Evolutionary conservation across 2,797 vertebrate species (phyloP), one percentile per base, ranked within the genome.

Genomic region (Neosilurus mollespiculum): DNA sequence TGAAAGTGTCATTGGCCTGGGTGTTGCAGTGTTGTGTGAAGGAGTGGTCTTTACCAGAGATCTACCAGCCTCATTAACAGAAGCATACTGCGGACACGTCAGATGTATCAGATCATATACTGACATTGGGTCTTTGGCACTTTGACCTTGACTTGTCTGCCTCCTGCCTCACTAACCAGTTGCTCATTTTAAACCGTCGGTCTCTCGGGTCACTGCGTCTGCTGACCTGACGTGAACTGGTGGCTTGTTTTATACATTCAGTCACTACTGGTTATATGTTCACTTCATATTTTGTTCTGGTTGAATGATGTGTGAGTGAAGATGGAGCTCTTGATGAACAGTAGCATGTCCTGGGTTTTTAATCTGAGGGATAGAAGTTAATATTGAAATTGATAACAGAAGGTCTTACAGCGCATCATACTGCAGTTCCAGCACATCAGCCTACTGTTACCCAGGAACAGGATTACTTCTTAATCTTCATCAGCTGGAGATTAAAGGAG

Each of bases 101-200:
- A n/a, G n/a, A n/a, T n/a, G n/a, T n/a, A 14, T 6, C 43, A 22
- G 34, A 82, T 80, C 78, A 26, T 80, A n/a, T 81, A 87, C 64
- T 43, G 81, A 83, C 84, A 61, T 78, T 56, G 56, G 59, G 34
- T 18, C 82, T 49, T 71, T 34, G 51, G n/a, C n/a, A n/a, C n/a
- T n/a, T 73, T 69, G 72, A 76, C 81, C 61, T 80, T 72, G 73
- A n/a, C 30, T n/a, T 3, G 20, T 81, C 59, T 79, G 82, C 78
- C 79, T 84, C 78, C 54, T 49, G 65, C 59, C 15, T 59, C 79
- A 51, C 70, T 80, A 83, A 71, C 85, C 65, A 78, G 73, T 78
- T 37, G 37, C 81, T 62, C 15, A 20, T 34, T 43, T 54, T 30
- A 75, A 78, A 83, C 30, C 49, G 62, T 43, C 15, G 69, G 9